These are phyloP conservation scores for Resseliella maxima DNA, from an alignment of 2,888 invertebrate species.

Conservation along the genomic window DNA sequence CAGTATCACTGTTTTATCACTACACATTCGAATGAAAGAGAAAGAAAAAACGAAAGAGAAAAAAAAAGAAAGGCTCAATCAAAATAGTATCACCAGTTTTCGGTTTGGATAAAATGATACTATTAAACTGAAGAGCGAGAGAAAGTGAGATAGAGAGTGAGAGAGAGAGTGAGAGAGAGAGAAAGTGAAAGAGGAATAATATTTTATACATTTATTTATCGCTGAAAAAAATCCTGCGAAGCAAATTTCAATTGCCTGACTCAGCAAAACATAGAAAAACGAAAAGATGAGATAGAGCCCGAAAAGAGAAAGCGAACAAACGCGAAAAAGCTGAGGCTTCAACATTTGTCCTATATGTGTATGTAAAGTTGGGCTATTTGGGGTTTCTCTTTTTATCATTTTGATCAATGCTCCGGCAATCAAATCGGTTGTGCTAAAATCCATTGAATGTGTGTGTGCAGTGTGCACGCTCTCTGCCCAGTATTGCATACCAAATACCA, in stretches of 20 bases:
- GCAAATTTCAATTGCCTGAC: slow-evolving; percentile 36
- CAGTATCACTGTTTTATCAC: background rate
- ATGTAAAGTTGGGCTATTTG: background rate
- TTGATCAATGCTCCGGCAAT: slow-evolving; percentile 11
- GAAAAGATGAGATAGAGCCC: no score
- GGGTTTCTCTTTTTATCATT: slow-evolving; percentile 19
- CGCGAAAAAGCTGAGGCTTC: no score
- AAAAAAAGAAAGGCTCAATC: slow-evolving; percentile 29
- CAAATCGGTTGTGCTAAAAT: background rate
- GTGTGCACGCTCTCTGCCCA: background rate
- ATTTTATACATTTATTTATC: no score
- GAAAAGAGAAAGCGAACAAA: no score
- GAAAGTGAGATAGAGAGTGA: background rate
- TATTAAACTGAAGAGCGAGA: background rate
- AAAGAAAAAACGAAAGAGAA: no score
- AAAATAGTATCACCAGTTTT: slow-evolving; percentile 20
- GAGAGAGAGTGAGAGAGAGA: background rate
- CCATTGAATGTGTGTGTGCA: background rate
- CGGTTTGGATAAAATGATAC: slow-evolving; percentile 20
- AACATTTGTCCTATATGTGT: background rate
- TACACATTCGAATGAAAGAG: no score
- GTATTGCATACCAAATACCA: background rate
- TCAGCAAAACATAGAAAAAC: slow-evolving; percentile 49
- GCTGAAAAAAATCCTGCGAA: background rate
- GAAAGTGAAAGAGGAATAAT: background rate